A percentile compares a stretch with the other conserved stretches of the same genome.
Evolutionary conservation across 2,888 invertebrate species (phyloP).

Genomic region (Diaphora mendica): DNA sequence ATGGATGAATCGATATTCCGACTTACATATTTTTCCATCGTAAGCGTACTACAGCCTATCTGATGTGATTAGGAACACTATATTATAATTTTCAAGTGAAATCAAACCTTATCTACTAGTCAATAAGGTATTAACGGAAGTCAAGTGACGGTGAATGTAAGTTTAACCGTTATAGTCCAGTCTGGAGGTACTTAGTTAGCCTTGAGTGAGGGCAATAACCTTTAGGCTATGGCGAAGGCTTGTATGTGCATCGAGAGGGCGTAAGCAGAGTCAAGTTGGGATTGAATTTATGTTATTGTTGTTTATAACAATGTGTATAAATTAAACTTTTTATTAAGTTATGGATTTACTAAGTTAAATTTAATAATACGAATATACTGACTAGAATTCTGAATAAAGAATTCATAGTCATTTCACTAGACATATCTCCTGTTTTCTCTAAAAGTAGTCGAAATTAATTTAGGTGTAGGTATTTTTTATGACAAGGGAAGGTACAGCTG

Average conservation of each 20-base stretch:
- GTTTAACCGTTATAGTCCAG: conserved; percentile 49
- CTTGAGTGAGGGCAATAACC: conserved; percentile 60
- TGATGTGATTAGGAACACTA: conserved; percentile 1
- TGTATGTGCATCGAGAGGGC: conserved; percentile 14
- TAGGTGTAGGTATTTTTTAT: no score
- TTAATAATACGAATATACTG: background rate
- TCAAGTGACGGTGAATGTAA: conserved; percentile 15
- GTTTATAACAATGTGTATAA: background rate
- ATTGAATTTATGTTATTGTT: conserved; percentile 4
- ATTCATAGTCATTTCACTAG: no score
- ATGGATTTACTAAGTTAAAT: background rate
- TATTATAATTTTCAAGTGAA: conserved; percentile 13
- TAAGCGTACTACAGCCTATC: conserved; percentile 12
- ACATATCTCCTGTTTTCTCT: no score
- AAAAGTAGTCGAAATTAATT: no score
- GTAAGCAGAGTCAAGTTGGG: conserved; percentile 4
- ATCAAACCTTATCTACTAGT: conserved; percentile 10
- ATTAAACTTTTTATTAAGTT: background rate
- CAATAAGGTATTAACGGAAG: conserved; percentile 3
- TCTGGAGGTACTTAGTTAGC: conserved; percentile 50
- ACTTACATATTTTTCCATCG: conserved; percentile 9
- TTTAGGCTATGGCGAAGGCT: conserved; percentile 18
- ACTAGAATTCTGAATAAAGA: background rate
- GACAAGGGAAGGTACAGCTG: no score
- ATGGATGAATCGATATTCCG: conserved; percentile 15